These are phyloP conservation scores for Triplophysa dalaica DNA, from an alignment of 2,113 vertebrate genomes.

Conservation along the genomic window DNA sequence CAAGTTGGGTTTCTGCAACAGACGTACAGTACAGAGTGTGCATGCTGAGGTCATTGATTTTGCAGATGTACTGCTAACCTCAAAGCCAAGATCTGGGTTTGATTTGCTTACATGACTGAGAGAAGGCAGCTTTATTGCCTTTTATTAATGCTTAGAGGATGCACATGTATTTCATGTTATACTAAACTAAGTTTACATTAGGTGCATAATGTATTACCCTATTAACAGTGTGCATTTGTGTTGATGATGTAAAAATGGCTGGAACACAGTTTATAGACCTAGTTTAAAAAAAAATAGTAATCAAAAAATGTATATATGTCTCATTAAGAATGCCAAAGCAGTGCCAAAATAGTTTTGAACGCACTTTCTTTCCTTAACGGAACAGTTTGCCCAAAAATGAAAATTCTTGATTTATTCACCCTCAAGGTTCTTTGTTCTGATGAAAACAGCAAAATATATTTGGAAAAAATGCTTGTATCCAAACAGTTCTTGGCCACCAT, in stretches of 20 bases:
- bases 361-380: neutral
- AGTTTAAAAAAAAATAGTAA: too few relatives aligned
- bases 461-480: too few relatives aligned
- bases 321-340: slow-evolving; percentile 10
- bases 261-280: too few relatives aligned
- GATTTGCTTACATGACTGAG: slow-evolving; percentile 3
- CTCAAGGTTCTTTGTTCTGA: too few relatives aligned
- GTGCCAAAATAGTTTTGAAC: neutral
- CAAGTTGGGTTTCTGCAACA: slow-evolving; percentile 7
- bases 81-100: slow-evolving; percentile 26
- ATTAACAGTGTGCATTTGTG: neutral
- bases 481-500: too few relatives aligned
- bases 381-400: too few relatives aligned
- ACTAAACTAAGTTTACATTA: neutral
- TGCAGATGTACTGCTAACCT: slow-evolving; percentile 12
- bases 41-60: slow-evolving; percentile 11
- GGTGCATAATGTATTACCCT: neutral
- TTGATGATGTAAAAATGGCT: neutral
- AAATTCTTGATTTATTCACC: neutral
- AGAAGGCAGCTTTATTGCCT: neutral
- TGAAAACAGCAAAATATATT: too few relatives aligned
- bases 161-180: neutral
- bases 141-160: neutral
- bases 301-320: neutral
- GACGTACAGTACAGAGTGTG: neutral